Conservation (phyloP, 2,888 invertebrate genomes). For the Drosophila kokeensis region DNA sequence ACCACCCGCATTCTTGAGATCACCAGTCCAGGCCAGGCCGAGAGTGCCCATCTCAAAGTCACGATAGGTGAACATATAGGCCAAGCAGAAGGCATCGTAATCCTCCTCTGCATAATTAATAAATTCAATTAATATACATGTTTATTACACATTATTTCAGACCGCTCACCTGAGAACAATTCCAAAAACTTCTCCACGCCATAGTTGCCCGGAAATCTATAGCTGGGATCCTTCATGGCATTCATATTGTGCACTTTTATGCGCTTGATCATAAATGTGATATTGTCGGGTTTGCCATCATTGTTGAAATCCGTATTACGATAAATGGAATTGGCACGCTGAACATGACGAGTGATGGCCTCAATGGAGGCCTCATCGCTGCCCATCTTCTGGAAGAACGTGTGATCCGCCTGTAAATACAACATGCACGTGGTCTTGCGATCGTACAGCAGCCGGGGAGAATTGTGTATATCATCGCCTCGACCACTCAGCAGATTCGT, state of each 20-base stretch:
- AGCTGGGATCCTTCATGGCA: constrained; percentile 93
- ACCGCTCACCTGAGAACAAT: constrained; percentile 93
- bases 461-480: constrained; percentile 71
- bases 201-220: constrained; percentile 97
- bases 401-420: constrained; percentile 97
- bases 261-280: constrained; percentile 97
- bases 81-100: constrained; percentile 98
- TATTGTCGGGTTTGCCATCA: constrained; percentile 95
- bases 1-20: constrained; percentile 97
- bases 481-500: constrained; percentile 81
- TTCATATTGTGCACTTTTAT: constrained; percentile 96
- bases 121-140: not conserved
- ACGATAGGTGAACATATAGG: constrained; percentile 99
- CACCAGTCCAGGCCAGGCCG: constrained; percentile 99
- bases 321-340: constrained; percentile 95
- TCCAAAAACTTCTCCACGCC: constrained; percentile 99
- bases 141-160: not conserved
- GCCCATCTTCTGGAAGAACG: constrained; percentile 97
- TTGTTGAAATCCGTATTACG: constrained; percentile 96
- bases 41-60: constrained; percentile 98
- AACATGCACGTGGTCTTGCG: constrained; percentile 97
- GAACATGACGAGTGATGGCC: constrained; percentile 97
- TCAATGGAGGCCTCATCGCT: constrained; percentile 97
- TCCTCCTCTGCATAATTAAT: constrained; percentile 91
- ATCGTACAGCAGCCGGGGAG: constrained; percentile 86